phyloP scores from a whole-genome alignment of 2,797 vertebrate species.

The Characodon lateralis region DNA sequence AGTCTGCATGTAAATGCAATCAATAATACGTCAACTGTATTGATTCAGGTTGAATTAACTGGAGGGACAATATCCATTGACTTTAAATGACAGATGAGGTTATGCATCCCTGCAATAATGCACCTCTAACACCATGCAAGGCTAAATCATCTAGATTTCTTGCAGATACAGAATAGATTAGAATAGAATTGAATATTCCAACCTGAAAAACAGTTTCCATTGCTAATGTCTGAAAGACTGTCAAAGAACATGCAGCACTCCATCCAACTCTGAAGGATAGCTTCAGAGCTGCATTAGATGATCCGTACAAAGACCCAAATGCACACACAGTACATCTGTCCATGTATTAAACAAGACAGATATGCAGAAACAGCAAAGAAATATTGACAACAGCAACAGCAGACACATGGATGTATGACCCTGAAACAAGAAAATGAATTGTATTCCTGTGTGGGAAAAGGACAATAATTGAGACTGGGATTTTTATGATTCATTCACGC shows the following conservation, averaged over 20 bases:
- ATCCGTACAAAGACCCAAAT: slow-evolving; percentile 17
- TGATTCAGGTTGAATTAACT: slow-evolving; percentile 62
- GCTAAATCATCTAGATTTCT: slow-evolving; percentile 19
- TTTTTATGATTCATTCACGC: slow-evolving; percentile 64
- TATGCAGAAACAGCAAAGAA: slow-evolving; percentile 32
- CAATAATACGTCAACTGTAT: slow-evolving; percentile 63
- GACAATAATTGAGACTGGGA: slow-evolving; percentile 38
- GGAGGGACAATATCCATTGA: slow-evolving; percentile 53
- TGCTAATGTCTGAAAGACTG: slow-evolving; percentile 36
- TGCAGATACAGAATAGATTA: neutral
- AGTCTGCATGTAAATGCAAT: slow-evolving; percentile 57
- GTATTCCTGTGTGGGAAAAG: slow-evolving; percentile 44
- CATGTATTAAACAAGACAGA: slow-evolving; percentile 24
- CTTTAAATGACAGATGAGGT: slow-evolving; percentile 46
- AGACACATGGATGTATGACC: slow-evolving; percentile 42
- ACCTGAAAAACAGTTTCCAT: too few relatives aligned
- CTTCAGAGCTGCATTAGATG: neutral
- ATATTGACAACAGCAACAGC: slow-evolving; percentile 38
- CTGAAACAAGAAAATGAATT: slow-evolving; percentile 46
- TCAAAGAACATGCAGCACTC: slow-evolving; percentile 28
- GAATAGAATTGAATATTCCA: neutral
- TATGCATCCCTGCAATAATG: slow-evolving; percentile 46
- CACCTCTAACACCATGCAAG: slow-evolving; percentile 22
- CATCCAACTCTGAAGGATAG: slow-evolving; percentile 25
- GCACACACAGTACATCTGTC: slow-evolving; percentile 8